phyloP scores from a whole-genome alignment of 64 coral and sea anemone species.

The Acropora tenuis region DNA sequence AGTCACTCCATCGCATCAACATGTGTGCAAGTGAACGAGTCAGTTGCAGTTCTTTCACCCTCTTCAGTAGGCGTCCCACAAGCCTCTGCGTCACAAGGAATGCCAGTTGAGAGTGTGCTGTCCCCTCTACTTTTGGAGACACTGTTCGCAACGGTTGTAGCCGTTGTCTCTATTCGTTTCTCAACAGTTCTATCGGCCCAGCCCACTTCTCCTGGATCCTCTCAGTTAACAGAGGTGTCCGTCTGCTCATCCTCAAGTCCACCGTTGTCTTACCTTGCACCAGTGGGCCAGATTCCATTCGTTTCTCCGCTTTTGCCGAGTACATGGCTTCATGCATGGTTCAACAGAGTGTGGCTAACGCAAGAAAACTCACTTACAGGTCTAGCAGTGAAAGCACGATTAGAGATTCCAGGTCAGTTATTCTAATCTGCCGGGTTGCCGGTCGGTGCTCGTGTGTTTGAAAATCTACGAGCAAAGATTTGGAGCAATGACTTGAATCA shows the following conservation, averaged over 20 bases:
- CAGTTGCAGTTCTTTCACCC: not conserved
- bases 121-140: not conserved
- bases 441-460: not conserved
- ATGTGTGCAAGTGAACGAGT: not conserved
- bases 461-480: not conserved
- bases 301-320: not conserved
- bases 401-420: not conserved
- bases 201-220: not conserved
- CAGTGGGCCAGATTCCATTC: not conserved
- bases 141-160: not conserved
- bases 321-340: not conserved
- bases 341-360: too few species aligned
- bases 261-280: not conserved
- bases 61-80: not conserved
- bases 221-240: not conserved
- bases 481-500: not conserved
- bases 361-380: too few species aligned
- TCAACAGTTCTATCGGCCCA: not conserved
- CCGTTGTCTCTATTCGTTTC: not conserved
- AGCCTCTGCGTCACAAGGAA: not conserved
- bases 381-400: not conserved
- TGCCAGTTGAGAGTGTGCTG: conserved; percentile 2
- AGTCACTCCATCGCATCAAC: not conserved
- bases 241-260: not conserved
- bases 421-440: not conserved